phyloP scores from a whole-genome alignment of 2,888 invertebrate species.

The Xestobium rufovillosum region DNA sequence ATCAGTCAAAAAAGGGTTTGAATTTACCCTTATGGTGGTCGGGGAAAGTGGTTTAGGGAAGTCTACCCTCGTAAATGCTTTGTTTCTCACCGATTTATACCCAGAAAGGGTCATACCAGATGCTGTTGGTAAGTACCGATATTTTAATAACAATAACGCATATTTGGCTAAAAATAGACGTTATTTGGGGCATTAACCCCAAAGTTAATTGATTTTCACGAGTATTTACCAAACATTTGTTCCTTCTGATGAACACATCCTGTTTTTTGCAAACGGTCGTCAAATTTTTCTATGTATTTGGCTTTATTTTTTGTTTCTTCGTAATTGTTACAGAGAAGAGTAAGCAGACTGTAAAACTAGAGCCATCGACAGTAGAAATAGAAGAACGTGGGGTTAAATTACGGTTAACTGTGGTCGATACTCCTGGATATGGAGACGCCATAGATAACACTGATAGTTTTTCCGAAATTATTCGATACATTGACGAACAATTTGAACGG shows the following conservation, averaged over 20 bases:
- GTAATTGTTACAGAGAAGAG: conserved; percentile 61
- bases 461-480: conserved; percentile 90
- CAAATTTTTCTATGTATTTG: neutral
- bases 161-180: no score
- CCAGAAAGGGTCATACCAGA: conserved; percentile 85
- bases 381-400: conserved; percentile 93
- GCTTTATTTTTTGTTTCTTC: neutral
- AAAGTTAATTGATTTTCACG: no score
- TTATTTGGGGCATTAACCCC: no score
- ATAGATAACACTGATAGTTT: conserved; percentile 93
- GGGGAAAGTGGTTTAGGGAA: conserved; percentile 84
- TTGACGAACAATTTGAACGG: conserved; percentile 94
- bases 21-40: conserved; percentile 93
- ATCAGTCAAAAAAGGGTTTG: conserved; percentile 96
- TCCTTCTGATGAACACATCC: no score
- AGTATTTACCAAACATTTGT: no score
- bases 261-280: no score
- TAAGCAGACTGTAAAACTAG: conserved; percentile 86
- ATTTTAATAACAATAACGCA: no score
- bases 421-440: conserved; percentile 93
- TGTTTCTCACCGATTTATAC: conserved; percentile 91
- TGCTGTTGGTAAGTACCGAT: conserved; percentile 62
- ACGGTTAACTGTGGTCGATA: conserved; percentile 88
- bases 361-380: conserved; percentile 93
- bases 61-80: conserved; percentile 89